Base-by-base conservation (phyloP, 2,888 invertebrate genomes). In the Laspeyria flexula region DNA sequence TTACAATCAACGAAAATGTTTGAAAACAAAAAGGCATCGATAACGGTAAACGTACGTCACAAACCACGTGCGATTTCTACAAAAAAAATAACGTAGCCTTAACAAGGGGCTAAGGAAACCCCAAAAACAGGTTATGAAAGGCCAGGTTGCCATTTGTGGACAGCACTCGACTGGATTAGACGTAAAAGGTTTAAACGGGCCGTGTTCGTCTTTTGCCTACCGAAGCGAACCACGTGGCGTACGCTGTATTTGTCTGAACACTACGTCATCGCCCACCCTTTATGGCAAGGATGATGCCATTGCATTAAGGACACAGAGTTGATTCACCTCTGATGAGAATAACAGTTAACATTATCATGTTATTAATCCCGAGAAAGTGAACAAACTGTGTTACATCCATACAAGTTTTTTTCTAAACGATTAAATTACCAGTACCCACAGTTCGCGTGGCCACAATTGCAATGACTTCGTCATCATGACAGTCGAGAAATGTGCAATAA, bases 71-170 rank as follows among this genome's bases (percentile, higher is more conserved):
- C 69, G 70, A 65, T 72, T 60, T 65, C 62, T 68, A 74, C 66
- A 72, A 73, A 80, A 82, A 74, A 75, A 68, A 30, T 67, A 79
- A 72, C 77, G 75, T 75, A 71, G 73, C 72, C 79, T 76, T 71
- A 77, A 78, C 76, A 79, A 80, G 85, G 86, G 85, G 81, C 85
- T 79, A 84, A 88, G 90, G 88, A 85, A 89, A 88, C 89, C 90
- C 91, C 90, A 85, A 91, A 92, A 91, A 91, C 91, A 89, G 90
- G 91, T 91, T 92, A 88, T 85, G 85, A 87, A 84, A 87, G 81
- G 84, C 86, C 87, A 79, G 83, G 86, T 88, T 90, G 85, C 91
- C 91, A 89, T 90, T 90, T 87, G 90, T 83, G 81, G 77, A 79
- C 80, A 76, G 77, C 77, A 79, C 83, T 82, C 81, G 85, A 86